Percentiles rank a stretch among this genome's conserved stretches.
Evolutionary conservation across 1,140 invertebrate species (phyloP).

Genomic region (Thrips palmi): DNA sequence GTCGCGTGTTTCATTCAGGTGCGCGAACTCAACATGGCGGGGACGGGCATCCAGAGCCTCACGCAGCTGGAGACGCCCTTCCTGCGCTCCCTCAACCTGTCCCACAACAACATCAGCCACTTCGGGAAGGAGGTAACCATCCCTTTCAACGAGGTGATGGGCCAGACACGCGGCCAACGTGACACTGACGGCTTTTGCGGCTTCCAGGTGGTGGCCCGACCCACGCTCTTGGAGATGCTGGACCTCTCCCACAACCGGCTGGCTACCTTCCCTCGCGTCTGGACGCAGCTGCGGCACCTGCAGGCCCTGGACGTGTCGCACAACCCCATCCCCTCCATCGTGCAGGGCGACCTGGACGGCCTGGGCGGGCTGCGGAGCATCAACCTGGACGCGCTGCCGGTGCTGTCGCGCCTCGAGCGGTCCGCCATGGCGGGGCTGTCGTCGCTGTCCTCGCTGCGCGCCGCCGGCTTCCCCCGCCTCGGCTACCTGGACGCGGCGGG

Average conservation of each 20-base stretch:
- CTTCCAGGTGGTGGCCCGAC: constrained; percentile 47
- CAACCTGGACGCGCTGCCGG: constrained; percentile 42
- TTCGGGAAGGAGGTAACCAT: too few relatives aligned
- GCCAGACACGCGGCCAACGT: too few relatives aligned
- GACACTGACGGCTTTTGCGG: too few relatives aligned
- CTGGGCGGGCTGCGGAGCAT: constrained; percentile 42
- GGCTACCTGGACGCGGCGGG: constrained; percentile 71
- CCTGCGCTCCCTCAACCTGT: constrained; percentile 60
- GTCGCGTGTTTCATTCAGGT: too few relatives aligned
- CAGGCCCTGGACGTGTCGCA: constrained; percentile 53
- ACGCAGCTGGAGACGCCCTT: constrained; percentile 70
- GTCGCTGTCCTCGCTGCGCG: constrained; percentile 45
- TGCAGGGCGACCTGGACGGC: constrained; percentile 51
- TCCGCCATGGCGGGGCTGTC: constrained; percentile 53
- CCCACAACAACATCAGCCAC: constrained; percentile 48
- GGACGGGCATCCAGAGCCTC: constrained; percentile 48
- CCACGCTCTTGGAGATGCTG: constrained; percentile 55
- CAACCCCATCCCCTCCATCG: constrained; percentile 52
- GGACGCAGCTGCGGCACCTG: constrained; percentile 45
- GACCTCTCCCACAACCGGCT: constrained; percentile 55
- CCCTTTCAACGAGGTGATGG: too few relatives aligned
- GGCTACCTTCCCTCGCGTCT: constrained; percentile 30
- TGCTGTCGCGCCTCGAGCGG: constrained; percentile 60
- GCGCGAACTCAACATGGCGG: constrained; percentile 60
- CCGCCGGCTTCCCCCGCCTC: constrained; percentile 53